These are phyloP conservation scores for Siniperca chuatsi DNA, from an alignment of 2,113 vertebrate genomes.

Conservation along the genomic window DNA sequence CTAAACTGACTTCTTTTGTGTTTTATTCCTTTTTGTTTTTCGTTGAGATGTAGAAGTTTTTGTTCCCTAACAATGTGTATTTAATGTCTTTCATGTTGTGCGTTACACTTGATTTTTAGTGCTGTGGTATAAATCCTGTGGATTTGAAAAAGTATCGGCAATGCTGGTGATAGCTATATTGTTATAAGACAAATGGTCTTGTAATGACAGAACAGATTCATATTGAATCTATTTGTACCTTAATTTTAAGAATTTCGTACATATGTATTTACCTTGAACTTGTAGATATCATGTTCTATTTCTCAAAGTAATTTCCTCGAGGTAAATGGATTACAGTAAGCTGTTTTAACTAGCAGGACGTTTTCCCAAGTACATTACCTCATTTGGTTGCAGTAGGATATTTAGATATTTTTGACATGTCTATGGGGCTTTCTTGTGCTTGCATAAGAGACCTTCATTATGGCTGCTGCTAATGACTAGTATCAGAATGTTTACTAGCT, in stretches of 20 bases:
- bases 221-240: conserved; percentile 92
- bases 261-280: conserved; percentile 8
- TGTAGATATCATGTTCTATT: conserved; percentile 17
- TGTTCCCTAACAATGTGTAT: conserved; percentile 55
- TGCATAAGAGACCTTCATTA: conserved; percentile 10
- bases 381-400: conserved; percentile 6
- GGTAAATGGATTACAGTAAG: conserved; percentile 2
- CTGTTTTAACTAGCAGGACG: background rate
- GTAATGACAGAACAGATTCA: conserved; percentile 87
- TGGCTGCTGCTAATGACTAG: background rate
- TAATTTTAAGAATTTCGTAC: conserved; percentile 61
- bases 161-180: conserved; percentile 66
- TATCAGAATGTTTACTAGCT: background rate
- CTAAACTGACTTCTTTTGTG: conserved; percentile 56
- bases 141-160: conserved; percentile 86
- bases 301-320: background rate
- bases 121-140: conserved; percentile 86
- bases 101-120: conserved; percentile 41
- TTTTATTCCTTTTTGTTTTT: conserved; percentile 70
- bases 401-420: conserved; percentile 7
- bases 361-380: conserved; percentile 7
- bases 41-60: conserved; percentile 50
- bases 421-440: conserved; percentile 17
- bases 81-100: conserved; percentile 60
- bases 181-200: conserved; percentile 79